A percentile compares a stretch with the other conserved stretches of the same genome.
These are phyloP conservation scores for Stratiolaelaps scimitus DNA, from an alignment of 1,140 invertebrate species.

Conservation along the genomic window DNA sequence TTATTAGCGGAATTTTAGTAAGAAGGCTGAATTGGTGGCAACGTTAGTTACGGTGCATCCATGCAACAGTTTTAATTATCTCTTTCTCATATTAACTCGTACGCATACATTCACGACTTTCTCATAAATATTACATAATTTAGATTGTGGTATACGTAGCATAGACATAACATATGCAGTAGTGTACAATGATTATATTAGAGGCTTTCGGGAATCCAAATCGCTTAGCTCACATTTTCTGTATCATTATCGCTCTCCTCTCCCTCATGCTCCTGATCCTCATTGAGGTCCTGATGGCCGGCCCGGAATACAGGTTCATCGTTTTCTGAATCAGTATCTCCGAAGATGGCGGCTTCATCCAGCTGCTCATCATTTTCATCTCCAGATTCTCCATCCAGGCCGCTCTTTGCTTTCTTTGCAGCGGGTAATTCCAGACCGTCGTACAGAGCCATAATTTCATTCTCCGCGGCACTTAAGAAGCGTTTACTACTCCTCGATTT, in stretches of 20 bases:
- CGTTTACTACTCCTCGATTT: no score
- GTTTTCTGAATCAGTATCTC: constrained; percentile 32
- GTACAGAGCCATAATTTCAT: constrained; percentile 38
- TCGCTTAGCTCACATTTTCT: constrained; percentile 14
- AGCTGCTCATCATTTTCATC: constrained; percentile 30
- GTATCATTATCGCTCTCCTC: constrained; percentile 35
- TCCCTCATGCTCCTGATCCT: constrained; percentile 30
- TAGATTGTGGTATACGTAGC: no score
- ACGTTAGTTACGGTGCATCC: no score
- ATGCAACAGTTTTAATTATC: no score
- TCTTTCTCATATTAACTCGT: no score
- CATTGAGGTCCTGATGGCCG: not conserved
- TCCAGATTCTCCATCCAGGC: constrained; percentile 36
- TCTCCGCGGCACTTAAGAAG: constrained; percentile 37
- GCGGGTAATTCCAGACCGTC: constrained; percentile 36
- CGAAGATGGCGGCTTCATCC: constrained; percentile 29
- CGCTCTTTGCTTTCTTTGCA: constrained; percentile 33
- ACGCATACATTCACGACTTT: no score
- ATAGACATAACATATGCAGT: no score
- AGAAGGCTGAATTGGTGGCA: not conserved
- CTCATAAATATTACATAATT: no score
- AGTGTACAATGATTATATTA: no score
- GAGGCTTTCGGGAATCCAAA: no score
- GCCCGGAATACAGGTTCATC: constrained; percentile 30
- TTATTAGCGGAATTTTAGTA: not conserved